Evolutionary conservation across 1,140 invertebrate genomes (phyloP).

Genomic region (Bombus haemorrhoidalis): DNA sequence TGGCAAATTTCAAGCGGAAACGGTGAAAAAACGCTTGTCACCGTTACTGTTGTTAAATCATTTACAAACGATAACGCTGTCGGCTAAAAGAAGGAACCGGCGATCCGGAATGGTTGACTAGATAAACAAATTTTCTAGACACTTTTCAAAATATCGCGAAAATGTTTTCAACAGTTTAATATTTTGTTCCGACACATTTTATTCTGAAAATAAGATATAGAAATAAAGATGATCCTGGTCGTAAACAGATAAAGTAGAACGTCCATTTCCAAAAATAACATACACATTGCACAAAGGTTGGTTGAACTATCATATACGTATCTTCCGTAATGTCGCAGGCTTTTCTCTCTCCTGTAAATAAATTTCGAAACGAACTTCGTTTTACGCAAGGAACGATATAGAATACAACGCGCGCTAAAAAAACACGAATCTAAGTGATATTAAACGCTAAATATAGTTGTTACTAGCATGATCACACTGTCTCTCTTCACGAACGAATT

Average conservation of each 20-base stretch:
- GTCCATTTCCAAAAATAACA: background rate
- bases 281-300: background rate
- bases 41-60: background rate
- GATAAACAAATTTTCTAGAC: background rate
- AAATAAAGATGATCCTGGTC: background rate
- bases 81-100: background rate
- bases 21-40: background rate
- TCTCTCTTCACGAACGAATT: background rate
- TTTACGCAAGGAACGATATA: too few species aligned
- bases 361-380: background rate
- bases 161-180: background rate
- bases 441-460: background rate
- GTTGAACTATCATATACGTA: background rate
- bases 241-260: background rate
- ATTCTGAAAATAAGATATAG: background rate
- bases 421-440: background rate
- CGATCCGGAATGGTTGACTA: background rate
- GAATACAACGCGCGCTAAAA: too few species aligned
- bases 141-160: background rate
- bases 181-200: background rate
- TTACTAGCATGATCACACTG: too few species aligned
- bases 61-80: conserved; percentile 5
- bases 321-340: background rate
- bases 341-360: too few species aligned
- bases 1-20: background rate